Evolutionary conservation across 2,888 invertebrate genomes (phyloP).

Genomic region (Drosophila ezoana): DNA sequence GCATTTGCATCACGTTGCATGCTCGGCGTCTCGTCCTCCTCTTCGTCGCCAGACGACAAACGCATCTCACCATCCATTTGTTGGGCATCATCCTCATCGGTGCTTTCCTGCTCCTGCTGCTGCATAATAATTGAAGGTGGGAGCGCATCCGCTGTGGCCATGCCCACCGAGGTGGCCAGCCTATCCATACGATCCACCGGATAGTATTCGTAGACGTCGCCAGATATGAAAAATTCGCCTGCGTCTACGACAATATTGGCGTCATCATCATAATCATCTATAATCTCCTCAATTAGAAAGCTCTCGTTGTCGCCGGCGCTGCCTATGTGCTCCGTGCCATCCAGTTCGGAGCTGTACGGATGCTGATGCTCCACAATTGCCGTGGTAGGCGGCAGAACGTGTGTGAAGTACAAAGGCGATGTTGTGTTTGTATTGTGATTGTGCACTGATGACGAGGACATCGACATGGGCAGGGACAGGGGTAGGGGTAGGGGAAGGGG

Average conservation of each 20-base stretch:
- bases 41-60: conserved; percentile 60
- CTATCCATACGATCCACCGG: conserved; percentile 72
- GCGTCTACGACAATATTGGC: conserved; percentile 79
- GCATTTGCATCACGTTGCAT: conserved; percentile 60
- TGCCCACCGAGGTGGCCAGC: conserved; percentile 51
- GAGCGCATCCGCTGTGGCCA: conserved; percentile 72
- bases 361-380: conserved; percentile 66
- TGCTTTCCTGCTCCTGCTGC: conserved; percentile 64
- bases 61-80: conserved; percentile 55
- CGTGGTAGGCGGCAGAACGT: conserved; percentile 64
- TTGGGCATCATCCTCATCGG: conserved; percentile 62
- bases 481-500: conserved; percentile 25
- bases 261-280: conserved; percentile 81
- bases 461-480: conserved; percentile 38
- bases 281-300: conserved; percentile 79
- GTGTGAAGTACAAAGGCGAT: conserved; percentile 77
- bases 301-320: conserved; percentile 67
- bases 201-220: conserved; percentile 80
- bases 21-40: conserved; percentile 39
- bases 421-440: conserved; percentile 57
- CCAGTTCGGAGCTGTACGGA: conserved; percentile 69
- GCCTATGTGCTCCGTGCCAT: conserved; percentile 68
- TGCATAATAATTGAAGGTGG: conserved; percentile 82
- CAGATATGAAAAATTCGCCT: conserved; percentile 80
- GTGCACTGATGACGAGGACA: conserved; percentile 44